A percentile compares a stretch with the other conserved stretches of the same genome.
Evolutionary conservation across 2,797 vertebrate species (phyloP).

Genomic region (Helicolenus hilgendorfi): DNA sequence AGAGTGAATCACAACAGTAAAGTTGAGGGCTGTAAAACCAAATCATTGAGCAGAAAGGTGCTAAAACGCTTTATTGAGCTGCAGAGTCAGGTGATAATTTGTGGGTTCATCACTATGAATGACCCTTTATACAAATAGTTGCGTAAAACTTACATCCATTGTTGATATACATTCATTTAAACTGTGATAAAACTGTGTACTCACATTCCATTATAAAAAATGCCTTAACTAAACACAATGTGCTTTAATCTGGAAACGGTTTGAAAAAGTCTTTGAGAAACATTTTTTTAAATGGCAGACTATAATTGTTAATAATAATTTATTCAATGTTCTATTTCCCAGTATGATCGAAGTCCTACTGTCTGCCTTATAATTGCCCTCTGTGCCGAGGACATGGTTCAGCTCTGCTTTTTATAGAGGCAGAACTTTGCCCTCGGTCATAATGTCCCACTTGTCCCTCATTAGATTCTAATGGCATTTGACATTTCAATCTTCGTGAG

Average conservation of each 20-base stretch:
- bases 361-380: slow-evolving; percentile 40
- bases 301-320: neutral
- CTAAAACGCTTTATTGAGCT: neutral
- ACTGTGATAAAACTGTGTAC: neutral
- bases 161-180: neutral
- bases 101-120: neutral
- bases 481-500: slow-evolving; percentile 60
- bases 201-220: no score
- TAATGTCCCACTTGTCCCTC: slow-evolving; percentile 59
- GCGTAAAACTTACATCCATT: neutral
- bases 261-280: neutral
- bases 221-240: neutral
- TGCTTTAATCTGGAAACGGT: neutral
- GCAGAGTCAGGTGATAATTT: neutral
- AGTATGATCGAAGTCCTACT: neutral
- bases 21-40: neutral
- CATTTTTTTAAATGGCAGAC: neutral
- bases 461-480: slow-evolving; percentile 66
- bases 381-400: slow-evolving; percentile 38
- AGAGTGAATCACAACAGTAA: neutral
- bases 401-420: slow-evolving; percentile 50
- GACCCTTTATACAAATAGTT: neutral
- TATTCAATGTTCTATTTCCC: neutral
- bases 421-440: slow-evolving; percentile 62
- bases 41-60: neutral